Evolutionary conservation across 1,140 invertebrate genomes (phyloP).

Genomic region (Ceratosolen solmsi): DNA sequence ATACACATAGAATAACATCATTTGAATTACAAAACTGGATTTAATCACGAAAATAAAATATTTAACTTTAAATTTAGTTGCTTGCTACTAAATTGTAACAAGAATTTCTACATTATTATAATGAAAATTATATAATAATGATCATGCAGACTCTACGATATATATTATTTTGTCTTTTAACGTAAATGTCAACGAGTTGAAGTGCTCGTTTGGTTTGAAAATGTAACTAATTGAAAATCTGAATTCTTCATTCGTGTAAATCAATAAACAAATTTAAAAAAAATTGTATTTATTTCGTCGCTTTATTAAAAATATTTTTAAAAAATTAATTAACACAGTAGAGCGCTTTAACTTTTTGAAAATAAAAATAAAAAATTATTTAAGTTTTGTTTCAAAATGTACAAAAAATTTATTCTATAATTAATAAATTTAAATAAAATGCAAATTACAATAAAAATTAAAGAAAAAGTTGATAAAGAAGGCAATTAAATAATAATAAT

Average conservation of each 20-base stretch:
- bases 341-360: conserved; percentile 22
- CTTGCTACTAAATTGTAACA: background rate
- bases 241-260: no score
- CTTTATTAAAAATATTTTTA: no score
- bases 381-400: background rate
- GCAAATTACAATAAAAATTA: conserved; percentile 8
- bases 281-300: no score
- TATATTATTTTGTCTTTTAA: background rate
- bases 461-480: background rate
- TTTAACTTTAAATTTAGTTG: background rate
- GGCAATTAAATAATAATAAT: background rate
- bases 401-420: no score
- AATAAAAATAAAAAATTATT: conserved; percentile 13
- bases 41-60: background rate
- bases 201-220: conserved; percentile 11
- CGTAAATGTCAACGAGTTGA: background rate
- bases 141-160: conserved; percentile 36
- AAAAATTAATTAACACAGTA: background rate
- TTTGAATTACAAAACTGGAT: conserved; percentile 11
- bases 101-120: conserved; percentile 13
- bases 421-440: conserved; percentile 1
- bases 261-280: no score
- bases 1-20: conserved; percentile 1
- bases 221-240: no score
- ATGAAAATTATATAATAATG: background rate